Base-by-base conservation (phyloP, 1,140 invertebrate species). In the Drosophila repletoides region DNA sequence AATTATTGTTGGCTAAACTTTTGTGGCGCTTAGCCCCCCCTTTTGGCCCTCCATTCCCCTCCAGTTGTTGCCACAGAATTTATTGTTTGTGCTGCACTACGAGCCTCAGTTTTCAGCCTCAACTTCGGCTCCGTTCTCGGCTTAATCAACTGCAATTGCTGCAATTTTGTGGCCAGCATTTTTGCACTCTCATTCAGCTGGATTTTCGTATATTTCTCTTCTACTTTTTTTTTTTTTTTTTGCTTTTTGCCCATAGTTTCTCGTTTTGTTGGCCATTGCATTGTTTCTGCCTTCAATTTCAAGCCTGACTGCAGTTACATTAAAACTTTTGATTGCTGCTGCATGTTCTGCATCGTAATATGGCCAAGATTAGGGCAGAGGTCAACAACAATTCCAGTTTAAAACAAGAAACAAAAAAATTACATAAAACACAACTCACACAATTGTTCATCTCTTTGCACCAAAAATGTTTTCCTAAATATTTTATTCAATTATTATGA, bases 1-100 rank as follows among this genome's bases (percentile, higher is more conserved):
- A 84, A 84, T 84, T 84, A 84, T 84, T 84, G 79, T 84, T 84
- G 79, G 79, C 79, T 84, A 84, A 84, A 84, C 79, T 84, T 84
- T 84, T 84, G 74, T 86, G 79, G 79, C 80, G 79, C 80, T 84
- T 83, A 79, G 79, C 55, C 6, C 26, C 2, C 29, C 6, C n/a
- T 3, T 19, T 5, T 24, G 3, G 3, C 14, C 22, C 19, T 31
- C 3, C 46, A 14, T 7, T 45, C 45, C 3, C 6, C 14, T 19
- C 7, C 6, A 7, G 10, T 36, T n/a, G 9, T 28, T 19, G 48
- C 24, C 49, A 17, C 46, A 46, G 79, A 79, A 84, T 84, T 84
- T 84, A 86, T 84, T 86, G 79, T 84, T 68, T 84, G 79, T 64
- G 79, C 70, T 68, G 76, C 67, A 64, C 55, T 59, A 56, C 22